phyloP scores from a whole-genome alignment of 1,140 invertebrate genomes.

The Matsumurasca onukii region DNA sequence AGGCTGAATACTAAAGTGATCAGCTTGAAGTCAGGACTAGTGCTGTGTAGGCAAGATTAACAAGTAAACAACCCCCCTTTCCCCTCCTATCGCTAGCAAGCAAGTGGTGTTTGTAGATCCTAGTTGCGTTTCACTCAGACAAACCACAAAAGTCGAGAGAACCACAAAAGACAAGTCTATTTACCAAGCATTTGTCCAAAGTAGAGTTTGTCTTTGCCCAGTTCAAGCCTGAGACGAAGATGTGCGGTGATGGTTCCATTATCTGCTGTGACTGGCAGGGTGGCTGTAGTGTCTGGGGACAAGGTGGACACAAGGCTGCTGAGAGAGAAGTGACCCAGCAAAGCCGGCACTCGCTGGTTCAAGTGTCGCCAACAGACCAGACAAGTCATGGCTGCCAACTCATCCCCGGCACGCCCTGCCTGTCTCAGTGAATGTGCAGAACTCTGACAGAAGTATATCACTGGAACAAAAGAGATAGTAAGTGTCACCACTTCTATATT shows the following conservation, averaged over 20 bases:
- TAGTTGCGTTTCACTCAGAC: too few relatives aligned
- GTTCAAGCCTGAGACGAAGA: background rate
- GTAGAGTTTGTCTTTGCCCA: constrained; percentile 5
- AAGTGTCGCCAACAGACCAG: constrained; percentile 23
- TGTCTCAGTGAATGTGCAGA: background rate
- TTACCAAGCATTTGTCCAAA: too few relatives aligned
- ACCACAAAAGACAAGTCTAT: too few relatives aligned
- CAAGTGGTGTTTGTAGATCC: too few relatives aligned
- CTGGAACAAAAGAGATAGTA: too few relatives aligned
- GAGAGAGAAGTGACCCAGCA: background rate
- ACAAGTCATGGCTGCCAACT: background rate
- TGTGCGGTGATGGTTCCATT: background rate
- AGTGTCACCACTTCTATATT: too few relatives aligned
- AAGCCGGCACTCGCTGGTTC: constrained; percentile 2
- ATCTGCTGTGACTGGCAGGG: background rate
- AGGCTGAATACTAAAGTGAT: too few relatives aligned
- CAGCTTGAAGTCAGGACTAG: too few relatives aligned
- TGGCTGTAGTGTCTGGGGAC: background rate
- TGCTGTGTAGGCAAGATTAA: too few relatives aligned
- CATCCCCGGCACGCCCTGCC: background rate
- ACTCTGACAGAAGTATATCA: constrained; percentile 20
- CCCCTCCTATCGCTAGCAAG: too few relatives aligned
- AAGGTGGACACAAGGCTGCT: background rate
- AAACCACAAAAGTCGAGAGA: too few relatives aligned
- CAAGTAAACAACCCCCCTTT: too few relatives aligned